A percentile compares a stretch with the other conserved stretches of the same genome.
These are phyloP conservation scores for Buathra laborator DNA, from an alignment of 2,888 invertebrate genomes.

Conservation along the genomic window DNA sequence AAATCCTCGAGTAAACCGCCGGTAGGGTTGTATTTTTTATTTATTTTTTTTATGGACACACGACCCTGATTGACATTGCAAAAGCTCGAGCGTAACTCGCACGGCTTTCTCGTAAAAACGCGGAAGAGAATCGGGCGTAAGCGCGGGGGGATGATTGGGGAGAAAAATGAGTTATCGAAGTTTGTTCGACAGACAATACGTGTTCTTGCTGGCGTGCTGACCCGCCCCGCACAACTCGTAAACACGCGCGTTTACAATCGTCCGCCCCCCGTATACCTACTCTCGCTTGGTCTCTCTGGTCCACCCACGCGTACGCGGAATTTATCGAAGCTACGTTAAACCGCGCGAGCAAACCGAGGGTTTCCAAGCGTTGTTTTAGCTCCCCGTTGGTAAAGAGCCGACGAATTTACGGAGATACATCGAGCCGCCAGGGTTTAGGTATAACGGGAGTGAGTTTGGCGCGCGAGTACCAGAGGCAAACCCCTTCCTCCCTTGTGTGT, in stretches of 20 bases:
- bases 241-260: slow-evolving; percentile 69
- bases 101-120: background rate
- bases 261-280: background rate
- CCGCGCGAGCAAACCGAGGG: slow-evolving; percentile 62
- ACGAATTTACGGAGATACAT: slow-evolving; percentile 68
- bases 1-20: background rate
- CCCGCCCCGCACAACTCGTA: slow-evolving; percentile 64
- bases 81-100: background rate
- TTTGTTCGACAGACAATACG: slow-evolving; percentile 59
- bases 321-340: slow-evolving; percentile 68
- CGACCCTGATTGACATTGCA: background rate
- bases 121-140: background rate
- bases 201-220: slow-evolving; percentile 62
- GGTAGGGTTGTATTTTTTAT: background rate
- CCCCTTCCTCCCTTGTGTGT: background rate
- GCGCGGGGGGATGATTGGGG: background rate
- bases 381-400: slow-evolving; percentile 62
- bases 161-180: slow-evolving; percentile 67
- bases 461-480: slow-evolving; percentile 18
- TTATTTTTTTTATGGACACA: background rate
- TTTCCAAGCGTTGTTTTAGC: slow-evolving; percentile 20
- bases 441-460: background rate
- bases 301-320: slow-evolving; percentile 44
- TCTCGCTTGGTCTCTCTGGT: slow-evolving; percentile 6
- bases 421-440: slow-evolving; percentile 18